Evolutionary conservation across 2,888 invertebrate species (phyloP), one percentile per base, ranked within the genome.

Genomic region (Crematogaster levior): DNA sequence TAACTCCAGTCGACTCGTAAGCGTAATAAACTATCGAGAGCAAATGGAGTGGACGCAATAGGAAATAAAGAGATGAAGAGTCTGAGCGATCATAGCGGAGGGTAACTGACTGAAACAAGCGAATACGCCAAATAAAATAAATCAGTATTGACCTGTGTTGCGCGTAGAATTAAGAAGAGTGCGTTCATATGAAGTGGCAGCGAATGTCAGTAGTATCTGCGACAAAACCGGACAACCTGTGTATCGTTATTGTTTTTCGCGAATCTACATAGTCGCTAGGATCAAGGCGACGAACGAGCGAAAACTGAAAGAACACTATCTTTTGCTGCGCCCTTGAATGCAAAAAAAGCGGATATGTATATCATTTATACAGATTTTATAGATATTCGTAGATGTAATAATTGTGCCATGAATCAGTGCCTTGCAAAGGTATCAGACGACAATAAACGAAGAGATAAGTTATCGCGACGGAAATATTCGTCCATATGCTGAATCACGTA

Each of bases 71-170:
- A 73, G 30, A 84, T 34, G 46, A 46, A 12, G 58, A 80, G 5
- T 46, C 30, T 34, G 27, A 48, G 34, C 66, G 37, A 34, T 60
- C 30, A 60, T 37, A 30, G 51, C 18, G 34, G n/a, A 70, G 15
- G 9, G 53, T 63, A 27, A 84, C 58, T 85, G 91, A 91, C 89
- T 90, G 91, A 92, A 82, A 82, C 73, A 89, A 75, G 87, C 87
- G 86, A 91, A 86, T 88, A 91, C 91, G 90, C 91, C 91, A 92
- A 93, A 92, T 93, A 91, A 90, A 90, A 87, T 88, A 90, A 91
- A 92, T 91, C 92, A 93, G 93, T 93, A 93, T 93, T 93, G 91
- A 92, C 83, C 85, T 86, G 84, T 85, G 85, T 90, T 89, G 3
- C 34, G 37, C 24, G 66, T 91, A 90, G 88, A 72, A 77, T 88